These are phyloP conservation scores for Pangasianodon hypophthalmus DNA, from an alignment of 2,113 vertebrate species.

Conservation along the genomic window DNA sequence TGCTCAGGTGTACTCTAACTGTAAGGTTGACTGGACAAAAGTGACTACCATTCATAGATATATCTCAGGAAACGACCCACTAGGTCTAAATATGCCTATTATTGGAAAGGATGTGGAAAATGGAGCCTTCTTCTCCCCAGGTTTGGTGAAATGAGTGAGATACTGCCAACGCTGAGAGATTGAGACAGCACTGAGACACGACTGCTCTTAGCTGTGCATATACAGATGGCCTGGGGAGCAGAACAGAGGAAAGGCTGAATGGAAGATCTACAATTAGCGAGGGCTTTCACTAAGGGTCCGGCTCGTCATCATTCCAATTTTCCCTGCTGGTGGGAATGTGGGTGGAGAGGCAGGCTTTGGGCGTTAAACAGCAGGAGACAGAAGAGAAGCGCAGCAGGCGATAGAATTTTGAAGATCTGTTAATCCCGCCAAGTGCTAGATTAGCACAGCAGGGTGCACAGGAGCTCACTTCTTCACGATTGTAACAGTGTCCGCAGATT, in stretches of 20 bases:
- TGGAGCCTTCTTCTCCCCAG: background rate
- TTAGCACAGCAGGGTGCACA: constrained; percentile 42
- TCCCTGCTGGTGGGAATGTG: constrained; percentile 40
- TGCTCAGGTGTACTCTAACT: background rate
- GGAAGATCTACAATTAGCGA: constrained; percentile 36
- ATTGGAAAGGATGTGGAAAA: constrained; percentile 8
- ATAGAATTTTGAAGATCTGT: constrained; percentile 43
- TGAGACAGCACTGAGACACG: background rate
- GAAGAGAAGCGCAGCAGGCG: constrained; percentile 38
- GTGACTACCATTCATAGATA: background rate
- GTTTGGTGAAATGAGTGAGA: constrained; percentile 6
- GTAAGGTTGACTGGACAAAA: background rate
- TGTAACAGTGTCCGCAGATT: background rate
- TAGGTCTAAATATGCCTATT: constrained; percentile 28
- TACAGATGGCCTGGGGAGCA: background rate
- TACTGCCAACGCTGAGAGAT: background rate
- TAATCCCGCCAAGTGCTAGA: constrained; percentile 50
- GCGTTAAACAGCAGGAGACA: constrained; percentile 27
- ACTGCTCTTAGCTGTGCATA: background rate
- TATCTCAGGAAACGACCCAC: constrained; percentile 19
- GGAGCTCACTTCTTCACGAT: constrained; percentile 8
- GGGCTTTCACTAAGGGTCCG: constrained; percentile 32
- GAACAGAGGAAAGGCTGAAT: background rate
- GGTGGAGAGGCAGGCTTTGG: constrained; percentile 22
- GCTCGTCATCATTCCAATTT: constrained; percentile 47